Evolutionary conservation across 2,113 vertebrate species (phyloP).

Genomic region (Myiozetetes cayanensis): DNA sequence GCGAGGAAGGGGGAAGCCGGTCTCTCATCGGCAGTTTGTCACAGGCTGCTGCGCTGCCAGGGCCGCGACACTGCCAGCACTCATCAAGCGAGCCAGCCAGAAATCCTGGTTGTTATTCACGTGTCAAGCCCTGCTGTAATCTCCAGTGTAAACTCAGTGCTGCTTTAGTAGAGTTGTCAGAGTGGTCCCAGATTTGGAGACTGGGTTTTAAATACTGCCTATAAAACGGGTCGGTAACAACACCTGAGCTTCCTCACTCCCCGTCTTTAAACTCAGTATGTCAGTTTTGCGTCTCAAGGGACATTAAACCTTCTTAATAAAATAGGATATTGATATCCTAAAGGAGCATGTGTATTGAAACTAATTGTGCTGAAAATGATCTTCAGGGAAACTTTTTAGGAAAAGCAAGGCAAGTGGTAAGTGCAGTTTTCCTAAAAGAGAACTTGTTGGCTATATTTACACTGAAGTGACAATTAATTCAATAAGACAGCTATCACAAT

Average conservation of each 20-base stretch:
- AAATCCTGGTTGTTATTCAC: not conserved
- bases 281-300: not conserved
- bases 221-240: not conserved
- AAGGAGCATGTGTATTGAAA: not conserved
- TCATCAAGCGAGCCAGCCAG: not conserved
- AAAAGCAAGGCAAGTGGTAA: not conserved
- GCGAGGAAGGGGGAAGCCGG: not conserved
- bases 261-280: not conserved
- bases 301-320: not conserved
- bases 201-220: not conserved
- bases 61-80: not conserved
- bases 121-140: not conserved
- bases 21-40: not conserved
- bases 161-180: not conserved
- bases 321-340: not conserved
- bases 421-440: not conserved
- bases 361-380: not conserved
- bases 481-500: not conserved
- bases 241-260: not conserved
- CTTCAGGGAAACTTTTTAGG: not conserved
- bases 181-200: not conserved
- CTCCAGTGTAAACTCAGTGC: not conserved
- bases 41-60: not conserved
- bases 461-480: not conserved
- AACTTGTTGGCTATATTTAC: not conserved